These are phyloP conservation scores for Ophiothrix spiculata DNA, from an alignment of 35 echinoderm and acorn worm genomes.

Conservation along the genomic window DNA sequence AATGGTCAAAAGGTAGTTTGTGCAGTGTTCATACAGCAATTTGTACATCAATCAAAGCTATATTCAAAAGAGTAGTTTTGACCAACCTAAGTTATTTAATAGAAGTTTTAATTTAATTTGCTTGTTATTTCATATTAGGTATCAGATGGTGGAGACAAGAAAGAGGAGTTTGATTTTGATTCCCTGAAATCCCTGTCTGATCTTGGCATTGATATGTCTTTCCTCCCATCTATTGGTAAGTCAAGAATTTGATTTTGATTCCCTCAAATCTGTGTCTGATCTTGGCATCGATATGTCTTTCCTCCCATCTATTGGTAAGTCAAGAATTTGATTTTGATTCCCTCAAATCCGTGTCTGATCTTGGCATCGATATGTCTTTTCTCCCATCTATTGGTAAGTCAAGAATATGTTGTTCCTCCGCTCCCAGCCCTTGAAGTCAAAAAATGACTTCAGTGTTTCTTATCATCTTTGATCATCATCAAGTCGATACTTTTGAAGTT, in stretches of 20 bases:
- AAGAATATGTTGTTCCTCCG: too few relatives aligned
- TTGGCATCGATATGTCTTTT: conserved; percentile 98
- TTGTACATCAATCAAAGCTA: too few relatives aligned
- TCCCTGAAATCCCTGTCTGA: conserved; percentile 69
- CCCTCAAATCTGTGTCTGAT: conserved; percentile 66
- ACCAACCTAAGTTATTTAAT: too few relatives aligned
- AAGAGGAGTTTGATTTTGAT: conserved; percentile 45
- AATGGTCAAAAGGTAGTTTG: too few relatives aligned
- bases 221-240: conserved; percentile 74
- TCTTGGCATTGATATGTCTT: conserved; percentile 94
- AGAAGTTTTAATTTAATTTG: too few relatives aligned
- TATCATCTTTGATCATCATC: too few relatives aligned
- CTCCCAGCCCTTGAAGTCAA: too few relatives aligned
- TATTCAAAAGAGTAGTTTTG: too few relatives aligned
- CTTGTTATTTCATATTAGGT: too few relatives aligned
- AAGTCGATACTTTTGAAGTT: too few relatives aligned
- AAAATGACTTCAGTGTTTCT: too few relatives aligned
- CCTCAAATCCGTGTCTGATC: conserved; percentile 64
- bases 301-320: conserved; percentile 69
- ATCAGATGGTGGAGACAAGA: neutral
- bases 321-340: conserved; percentile 61
- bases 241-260: conserved; percentile 49
- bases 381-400: conserved; percentile 70
- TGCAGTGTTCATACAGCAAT: too few relatives aligned
- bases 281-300: conserved; percentile 97